A percentile compares a stretch with the other conserved stretches of the same genome.
Conservation (phyloP, 2,113 vertebrate species). For the Cromileptes altivelis region DNA sequence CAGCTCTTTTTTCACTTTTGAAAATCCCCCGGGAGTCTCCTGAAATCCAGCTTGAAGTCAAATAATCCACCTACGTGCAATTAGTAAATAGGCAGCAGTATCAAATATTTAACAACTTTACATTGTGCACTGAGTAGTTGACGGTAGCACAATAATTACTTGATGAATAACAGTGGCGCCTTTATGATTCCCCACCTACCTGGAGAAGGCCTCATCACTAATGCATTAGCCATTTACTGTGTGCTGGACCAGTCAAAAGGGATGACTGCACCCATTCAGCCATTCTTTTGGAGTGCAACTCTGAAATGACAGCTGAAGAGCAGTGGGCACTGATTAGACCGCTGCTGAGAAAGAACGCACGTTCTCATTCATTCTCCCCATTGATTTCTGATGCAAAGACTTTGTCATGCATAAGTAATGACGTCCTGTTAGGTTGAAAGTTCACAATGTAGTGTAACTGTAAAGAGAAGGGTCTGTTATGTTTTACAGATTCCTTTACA, state of each 20-base stretch:
- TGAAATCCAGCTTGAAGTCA: slow-evolving; percentile 11
- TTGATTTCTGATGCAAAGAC: slow-evolving; percentile 54
- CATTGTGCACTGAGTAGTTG: slow-evolving; percentile 3
- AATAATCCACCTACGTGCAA: slow-evolving; percentile 8
- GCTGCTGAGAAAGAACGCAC: slow-evolving; percentile 1
- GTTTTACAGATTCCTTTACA: not conserved
- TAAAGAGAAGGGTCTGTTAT: not conserved
- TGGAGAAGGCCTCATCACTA: slow-evolving; percentile 63
- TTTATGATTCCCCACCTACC: slow-evolving; percentile 55
- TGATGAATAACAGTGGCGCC: slow-evolving; percentile 17
- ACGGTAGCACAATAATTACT: slow-evolving; percentile 28
- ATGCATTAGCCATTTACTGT: slow-evolving; percentile 74
- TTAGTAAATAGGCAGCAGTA: slow-evolving; percentile 29
- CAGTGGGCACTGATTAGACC: slow-evolving; percentile 69
- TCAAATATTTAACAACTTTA: slow-evolving; percentile 53
- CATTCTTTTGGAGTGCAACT: slow-evolving; percentile 42
- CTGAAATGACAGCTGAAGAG: slow-evolving; percentile 55
- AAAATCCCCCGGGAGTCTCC: not conserved
- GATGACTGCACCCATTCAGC: slow-evolving; percentile 67
- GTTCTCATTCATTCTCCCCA: slow-evolving; percentile 37
- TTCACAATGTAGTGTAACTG: slow-evolving; percentile 1
- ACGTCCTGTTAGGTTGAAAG: not conserved
- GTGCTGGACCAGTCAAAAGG: slow-evolving; percentile 28
- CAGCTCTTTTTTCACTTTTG: not conserved
- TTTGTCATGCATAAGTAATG: slow-evolving; percentile 34